Conservation (phyloP, 1,140 invertebrate species). For the Zaprionus camerounensis region DNA sequence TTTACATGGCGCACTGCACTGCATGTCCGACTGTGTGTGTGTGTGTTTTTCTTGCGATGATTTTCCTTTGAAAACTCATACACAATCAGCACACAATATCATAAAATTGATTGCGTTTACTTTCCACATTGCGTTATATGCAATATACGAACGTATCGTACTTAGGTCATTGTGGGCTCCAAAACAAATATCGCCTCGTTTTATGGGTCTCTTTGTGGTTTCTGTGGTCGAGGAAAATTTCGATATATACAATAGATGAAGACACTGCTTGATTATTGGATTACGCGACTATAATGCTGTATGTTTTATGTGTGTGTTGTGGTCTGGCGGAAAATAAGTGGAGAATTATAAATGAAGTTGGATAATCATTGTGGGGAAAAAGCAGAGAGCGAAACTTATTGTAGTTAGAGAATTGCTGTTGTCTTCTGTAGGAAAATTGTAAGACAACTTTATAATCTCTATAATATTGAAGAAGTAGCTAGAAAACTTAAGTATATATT, state of each 20-base stretch:
- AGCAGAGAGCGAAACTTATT: not conserved
- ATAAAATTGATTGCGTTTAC: constrained; percentile 38
- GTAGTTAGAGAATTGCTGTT: not conserved
- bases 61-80: constrained; percentile 10
- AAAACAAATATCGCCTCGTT: constrained; percentile 8
- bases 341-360: constrained; percentile 6
- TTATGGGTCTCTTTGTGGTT: not conserved
- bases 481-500: not conserved
- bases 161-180: constrained; percentile 1
- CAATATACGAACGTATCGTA: constrained; percentile 2
- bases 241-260: constrained; percentile 9
- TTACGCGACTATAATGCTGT: not conserved
- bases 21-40: not conserved
- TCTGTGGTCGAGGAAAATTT: constrained; percentile 1
- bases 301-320: not conserved
- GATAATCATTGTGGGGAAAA: not conserved
- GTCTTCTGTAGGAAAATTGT: not conserved
- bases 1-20: not conserved
- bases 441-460: not conserved
- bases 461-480: too few species aligned
- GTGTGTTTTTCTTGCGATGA: constrained; percentile 7
- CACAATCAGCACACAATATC: constrained; percentile 35
- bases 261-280: constrained; percentile 2
- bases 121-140: constrained; percentile 13
- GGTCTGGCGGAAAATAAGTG: constrained; percentile 7